These are phyloP conservation scores for Chelon auratus DNA, from an alignment of 2,797 vertebrate species.

Conservation along the genomic window DNA sequence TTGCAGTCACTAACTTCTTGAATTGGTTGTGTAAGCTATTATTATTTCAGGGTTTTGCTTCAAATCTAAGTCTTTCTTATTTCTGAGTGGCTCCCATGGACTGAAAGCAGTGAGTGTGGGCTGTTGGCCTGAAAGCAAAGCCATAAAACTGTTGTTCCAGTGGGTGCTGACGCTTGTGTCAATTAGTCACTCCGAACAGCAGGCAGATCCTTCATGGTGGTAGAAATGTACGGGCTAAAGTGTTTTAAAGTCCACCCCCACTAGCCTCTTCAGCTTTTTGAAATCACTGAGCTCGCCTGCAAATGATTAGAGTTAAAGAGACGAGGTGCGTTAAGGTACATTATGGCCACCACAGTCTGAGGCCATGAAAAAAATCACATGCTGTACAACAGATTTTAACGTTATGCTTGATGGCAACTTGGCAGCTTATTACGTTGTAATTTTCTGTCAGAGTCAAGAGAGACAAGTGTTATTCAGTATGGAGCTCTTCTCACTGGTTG, in stretches of 20 bases:
- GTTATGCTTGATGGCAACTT: no score
- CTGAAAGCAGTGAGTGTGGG: conserved; percentile 8
- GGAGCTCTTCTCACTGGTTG: not conserved
- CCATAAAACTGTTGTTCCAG: conserved; percentile 39
- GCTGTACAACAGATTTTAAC: not conserved
- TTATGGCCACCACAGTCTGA: not conserved
- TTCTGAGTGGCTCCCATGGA: not conserved
- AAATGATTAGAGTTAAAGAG: conserved; percentile 8
- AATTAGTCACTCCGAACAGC: conserved; percentile 47
- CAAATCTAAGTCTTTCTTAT: not conserved
- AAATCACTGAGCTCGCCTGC: conserved; percentile 1
- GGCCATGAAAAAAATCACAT: not conserved
- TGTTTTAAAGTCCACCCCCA: conserved; percentile 41
- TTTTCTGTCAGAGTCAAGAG: not conserved
- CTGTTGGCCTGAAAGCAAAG: conserved; percentile 32
- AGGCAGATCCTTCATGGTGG: conserved; percentile 28
- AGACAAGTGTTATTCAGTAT: not conserved
- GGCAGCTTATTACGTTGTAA: no score
- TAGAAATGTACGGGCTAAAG: conserved; percentile 10
- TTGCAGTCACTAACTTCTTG: not conserved
- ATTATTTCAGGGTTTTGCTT: not conserved
- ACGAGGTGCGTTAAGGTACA: not conserved
- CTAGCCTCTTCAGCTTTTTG: conserved; percentile 4
- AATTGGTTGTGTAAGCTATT: not conserved
- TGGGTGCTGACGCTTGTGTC: conserved; percentile 31